phyloP scores from a whole-genome alignment of 2,888 invertebrate genomes.

The Sericinus montela region DNA sequence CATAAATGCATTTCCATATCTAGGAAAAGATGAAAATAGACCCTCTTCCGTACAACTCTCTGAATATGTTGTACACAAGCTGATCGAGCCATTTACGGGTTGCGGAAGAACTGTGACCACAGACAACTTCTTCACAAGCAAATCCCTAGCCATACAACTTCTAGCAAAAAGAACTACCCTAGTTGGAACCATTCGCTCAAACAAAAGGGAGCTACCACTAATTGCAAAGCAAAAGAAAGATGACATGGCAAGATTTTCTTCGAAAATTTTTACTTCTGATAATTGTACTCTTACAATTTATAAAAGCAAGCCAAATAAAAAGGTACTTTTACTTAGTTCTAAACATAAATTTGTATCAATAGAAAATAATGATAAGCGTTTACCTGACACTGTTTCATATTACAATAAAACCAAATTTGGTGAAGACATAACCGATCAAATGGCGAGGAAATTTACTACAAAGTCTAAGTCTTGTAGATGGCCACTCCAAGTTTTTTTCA shows the following conservation, averaged over 20 bases:
- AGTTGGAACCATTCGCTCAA: constrained; percentile 11
- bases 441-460: constrained; percentile 2
- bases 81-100: constrained; percentile 16
- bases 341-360: too few species aligned
- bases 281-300: constrained; percentile 16
- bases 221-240: constrained; percentile 12
- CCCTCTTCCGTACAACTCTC: constrained; percentile 10
- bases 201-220: constrained; percentile 4
- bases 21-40: constrained; percentile 10
- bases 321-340: too few species aligned
- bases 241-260: constrained; percentile 6
- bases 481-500: too few species aligned
- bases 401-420: constrained; percentile 3
- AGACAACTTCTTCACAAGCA: constrained; percentile 11
- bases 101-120: constrained; percentile 10
- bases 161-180: constrained; percentile 16
- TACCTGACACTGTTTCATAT: too few species aligned
- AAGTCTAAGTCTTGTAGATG: too few species aligned
- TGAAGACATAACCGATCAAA: constrained; percentile 2
- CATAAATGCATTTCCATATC: constrained; percentile 1
- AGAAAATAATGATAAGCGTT: too few species aligned
- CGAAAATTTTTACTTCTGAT: constrained; percentile 10
- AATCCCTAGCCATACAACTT: constrained; percentile 10
- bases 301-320: neutral
- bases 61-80: constrained; percentile 14